Conservation (phyloP, 2,113 vertebrate genomes). For the Lethenteron reissneri region DNA sequence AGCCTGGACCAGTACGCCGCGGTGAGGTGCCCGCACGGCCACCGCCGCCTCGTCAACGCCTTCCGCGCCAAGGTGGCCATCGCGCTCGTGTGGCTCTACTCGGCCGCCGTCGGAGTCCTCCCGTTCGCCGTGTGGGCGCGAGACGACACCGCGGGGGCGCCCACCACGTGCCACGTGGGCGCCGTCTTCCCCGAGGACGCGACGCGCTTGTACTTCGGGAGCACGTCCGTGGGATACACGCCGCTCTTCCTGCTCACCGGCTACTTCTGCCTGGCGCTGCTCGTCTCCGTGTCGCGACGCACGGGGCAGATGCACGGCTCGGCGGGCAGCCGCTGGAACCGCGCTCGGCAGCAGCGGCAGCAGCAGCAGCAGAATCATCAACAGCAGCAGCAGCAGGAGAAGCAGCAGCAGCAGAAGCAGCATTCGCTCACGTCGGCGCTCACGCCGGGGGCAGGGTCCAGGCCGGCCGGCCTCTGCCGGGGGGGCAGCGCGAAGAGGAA, state of each 20-base stretch:
- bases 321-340: background rate
- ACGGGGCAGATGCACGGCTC: background rate
- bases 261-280: background rate
- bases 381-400: background rate
- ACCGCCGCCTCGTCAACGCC: slow-evolving; percentile 4
- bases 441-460: too few relatives aligned
- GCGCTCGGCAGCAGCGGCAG: background rate
- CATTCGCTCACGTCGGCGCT: too few relatives aligned
- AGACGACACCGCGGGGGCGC: background rate
- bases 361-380: background rate
- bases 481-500: background rate
- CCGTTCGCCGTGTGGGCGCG: background rate
- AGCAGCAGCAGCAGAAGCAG: background rate
- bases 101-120: background rate
- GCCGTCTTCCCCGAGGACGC: background rate
- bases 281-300: background rate
- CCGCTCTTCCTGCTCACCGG: slow-evolving; percentile 1
- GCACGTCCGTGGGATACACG: slow-evolving; percentile 2
- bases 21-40: background rate
- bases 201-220: background rate
- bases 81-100: background rate
- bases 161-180: background rate
- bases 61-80: background rate
- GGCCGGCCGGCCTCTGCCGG: too few relatives aligned
- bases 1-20: slow-evolving; percentile 4